phyloP scores from a whole-genome alignment of 35 echinoderm and acorn worm species.

The Ophiothrix spiculata region DNA sequence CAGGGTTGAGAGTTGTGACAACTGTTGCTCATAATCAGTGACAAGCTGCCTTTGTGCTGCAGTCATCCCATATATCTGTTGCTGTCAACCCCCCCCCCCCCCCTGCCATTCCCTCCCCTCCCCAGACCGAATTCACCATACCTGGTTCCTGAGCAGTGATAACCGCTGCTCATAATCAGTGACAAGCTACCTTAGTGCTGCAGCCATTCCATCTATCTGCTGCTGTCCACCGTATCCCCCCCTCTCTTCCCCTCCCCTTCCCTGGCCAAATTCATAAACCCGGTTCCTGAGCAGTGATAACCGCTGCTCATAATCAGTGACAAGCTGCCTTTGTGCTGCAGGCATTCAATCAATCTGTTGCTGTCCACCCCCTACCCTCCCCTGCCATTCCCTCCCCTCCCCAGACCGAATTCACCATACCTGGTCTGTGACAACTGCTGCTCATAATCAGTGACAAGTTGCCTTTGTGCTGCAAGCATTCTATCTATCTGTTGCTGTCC shows the following conservation, averaged over 20 bases:
- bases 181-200: constrained; percentile 55
- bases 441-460: constrained; percentile 82
- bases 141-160: constrained; percentile 62
- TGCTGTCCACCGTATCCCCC: too few species aligned
- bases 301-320: constrained; percentile 86
- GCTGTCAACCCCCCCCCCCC: too few species aligned
- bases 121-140: neutral
- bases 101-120: neutral
- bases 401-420: neutral
- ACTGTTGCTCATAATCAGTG: constrained; percentile 86
- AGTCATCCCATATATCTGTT: constrained; percentile 63
- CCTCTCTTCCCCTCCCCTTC: neutral
- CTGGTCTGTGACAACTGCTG: constrained; percentile 66
- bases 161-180: constrained; percentile 91
- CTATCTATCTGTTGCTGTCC: constrained; percentile 66
- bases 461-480: constrained; percentile 55
- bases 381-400: neutral
- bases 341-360: constrained; percentile 66
- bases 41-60: constrained; percentile 59
- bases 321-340: constrained; percentile 56
- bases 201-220: constrained; percentile 58
- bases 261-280: constrained; percentile 24
- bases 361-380: too few species aligned
- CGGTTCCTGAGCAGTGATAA: constrained; percentile 57
- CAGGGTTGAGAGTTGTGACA: constrained; percentile 60